Base-by-base conservation (phyloP, 2,113 vertebrate genomes). In the Cyrtonyx montezumae region DNA sequence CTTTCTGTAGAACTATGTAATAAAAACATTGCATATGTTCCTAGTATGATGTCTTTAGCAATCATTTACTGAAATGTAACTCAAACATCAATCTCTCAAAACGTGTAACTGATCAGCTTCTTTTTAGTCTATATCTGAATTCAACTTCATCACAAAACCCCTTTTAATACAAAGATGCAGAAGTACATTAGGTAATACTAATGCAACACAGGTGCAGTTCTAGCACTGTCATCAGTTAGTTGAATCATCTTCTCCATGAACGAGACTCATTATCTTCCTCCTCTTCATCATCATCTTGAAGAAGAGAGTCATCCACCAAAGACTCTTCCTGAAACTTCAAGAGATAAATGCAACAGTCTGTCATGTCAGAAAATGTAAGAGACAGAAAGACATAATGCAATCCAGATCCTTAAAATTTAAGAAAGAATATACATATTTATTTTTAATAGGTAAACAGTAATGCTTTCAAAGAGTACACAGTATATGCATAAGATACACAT, bases 261-360 rank as follows among this genome's bases (percentile, higher is more conserved):
- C 99, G 99, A 87, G 99, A 98, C 97, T 99, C 99, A 62, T 99
- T 99, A 95, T 99, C 99, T 4, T 99, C 99, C 43, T 99, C 99
- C 87, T 99, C 99, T 96, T 99, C 99, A 73, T 99, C 99, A 48
- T 99, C 99, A 32, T 99, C 99, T 97, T 99, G 99, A 97, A 99
- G 98, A 96, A 99, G 97, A 3, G 98, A 98, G 85, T 99, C 98
- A 85, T 99, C 99, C 86, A 99, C 98, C 96, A 99, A 97, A 43
- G 99, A 98, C 94, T 99, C 99, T 90, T 99, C 99, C 88, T 98
- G 98, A 97, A 99, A 99, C 99, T 99, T 97, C 45, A 96, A 70
- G 82, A 96, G 20, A 88, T 79, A 92, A 82, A 70, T 1, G 3
- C 18, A 62, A 85, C 79, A 94, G 91, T 87, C 46, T 76, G 63